Percentiles rank a stretch among this genome's conserved stretches.
phyloP scores from a whole-genome alignment of 1,140 invertebrate species.

The Brachionus paranguensis region DNA sequence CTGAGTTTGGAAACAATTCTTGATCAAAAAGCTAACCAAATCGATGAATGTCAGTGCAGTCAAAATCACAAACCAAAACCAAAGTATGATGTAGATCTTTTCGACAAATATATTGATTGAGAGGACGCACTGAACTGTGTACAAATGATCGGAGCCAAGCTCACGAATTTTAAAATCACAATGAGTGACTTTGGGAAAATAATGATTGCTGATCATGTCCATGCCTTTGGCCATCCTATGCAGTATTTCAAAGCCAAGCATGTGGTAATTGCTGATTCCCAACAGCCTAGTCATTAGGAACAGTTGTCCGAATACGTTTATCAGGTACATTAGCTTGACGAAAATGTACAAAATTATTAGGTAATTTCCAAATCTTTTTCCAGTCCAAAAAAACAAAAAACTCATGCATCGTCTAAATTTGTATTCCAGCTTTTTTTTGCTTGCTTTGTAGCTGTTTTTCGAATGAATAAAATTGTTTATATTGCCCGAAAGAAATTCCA shows the following conservation, averaged over 20 bases:
- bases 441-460: conserved; percentile 30
- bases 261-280: conserved; percentile 42
- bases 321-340: conserved; percentile 55
- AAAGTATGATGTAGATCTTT: conserved; percentile 38
- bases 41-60: not conserved
- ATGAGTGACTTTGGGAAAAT: conserved; percentile 40
- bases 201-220: conserved; percentile 31
- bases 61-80: conserved; percentile 40
- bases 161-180: conserved; percentile 40
- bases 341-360: conserved; percentile 55
- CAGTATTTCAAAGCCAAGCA: conserved; percentile 28
- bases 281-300: conserved; percentile 47
- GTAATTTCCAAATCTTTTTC: conserved; percentile 52
- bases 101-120: conserved; percentile 37
- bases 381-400: conserved; percentile 45
- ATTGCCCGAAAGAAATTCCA: conserved; percentile 27
- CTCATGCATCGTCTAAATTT: conserved; percentile 25
- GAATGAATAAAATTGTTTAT: conserved; percentile 17
- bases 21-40: conserved; percentile 4
- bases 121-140: conserved; percentile 41
- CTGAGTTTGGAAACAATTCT: conserved; percentile 9
- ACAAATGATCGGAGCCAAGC: conserved; percentile 29
- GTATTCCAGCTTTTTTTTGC: not conserved
- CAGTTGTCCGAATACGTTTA: conserved; percentile 56
- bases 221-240: conserved; percentile 17